A percentile compares a stretch with the other conserved stretches of the same genome.
These are phyloP conservation scores for Trigoniulus corallinus DNA, from an alignment of 1,140 invertebrate genomes.

Conservation along the genomic window DNA sequence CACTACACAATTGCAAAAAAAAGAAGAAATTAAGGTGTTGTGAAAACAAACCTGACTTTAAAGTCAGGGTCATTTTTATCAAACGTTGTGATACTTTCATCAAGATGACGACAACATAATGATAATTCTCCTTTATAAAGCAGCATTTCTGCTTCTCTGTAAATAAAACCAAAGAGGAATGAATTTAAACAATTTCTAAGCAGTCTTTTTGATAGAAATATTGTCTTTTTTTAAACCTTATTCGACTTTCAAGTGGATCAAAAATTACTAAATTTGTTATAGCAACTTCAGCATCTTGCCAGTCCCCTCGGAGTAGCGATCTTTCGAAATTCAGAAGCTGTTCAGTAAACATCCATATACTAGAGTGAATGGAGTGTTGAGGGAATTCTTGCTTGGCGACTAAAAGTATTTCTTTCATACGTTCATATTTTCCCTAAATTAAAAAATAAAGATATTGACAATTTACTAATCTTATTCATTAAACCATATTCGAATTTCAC, in stretches of 20 bases:
- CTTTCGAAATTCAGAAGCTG: constrained; percentile 39
- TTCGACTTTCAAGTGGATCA: constrained; percentile 38
- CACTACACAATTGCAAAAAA: constrained; percentile 31
- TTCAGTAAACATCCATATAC: constrained; percentile 51
- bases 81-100: no score
- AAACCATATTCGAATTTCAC: background rate
- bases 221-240: constrained; percentile 10
- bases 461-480: background rate
- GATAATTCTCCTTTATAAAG: constrained; percentile 47
- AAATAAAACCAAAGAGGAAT: constrained; percentile 11
- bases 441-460: constrained; percentile 7
- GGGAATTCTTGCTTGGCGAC: constrained; percentile 42
- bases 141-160: constrained; percentile 36
- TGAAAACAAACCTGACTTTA: no score
- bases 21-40: no score
- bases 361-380: constrained; percentile 32
- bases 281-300: constrained; percentile 53
- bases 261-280: constrained; percentile 52
- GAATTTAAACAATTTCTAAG: constrained; percentile 19
- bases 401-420: constrained; percentile 34
- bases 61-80: no score
- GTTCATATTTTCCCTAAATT: constrained; percentile 35
- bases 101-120: constrained; percentile 38
- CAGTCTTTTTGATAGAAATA: constrained; percentile 12
- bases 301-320: constrained; percentile 46